Percentiles rank a stretch among this genome's conserved stretches.
Conservation (phyloP, 2,113 vertebrate species). For the Dromiciops gliroides region DNA sequence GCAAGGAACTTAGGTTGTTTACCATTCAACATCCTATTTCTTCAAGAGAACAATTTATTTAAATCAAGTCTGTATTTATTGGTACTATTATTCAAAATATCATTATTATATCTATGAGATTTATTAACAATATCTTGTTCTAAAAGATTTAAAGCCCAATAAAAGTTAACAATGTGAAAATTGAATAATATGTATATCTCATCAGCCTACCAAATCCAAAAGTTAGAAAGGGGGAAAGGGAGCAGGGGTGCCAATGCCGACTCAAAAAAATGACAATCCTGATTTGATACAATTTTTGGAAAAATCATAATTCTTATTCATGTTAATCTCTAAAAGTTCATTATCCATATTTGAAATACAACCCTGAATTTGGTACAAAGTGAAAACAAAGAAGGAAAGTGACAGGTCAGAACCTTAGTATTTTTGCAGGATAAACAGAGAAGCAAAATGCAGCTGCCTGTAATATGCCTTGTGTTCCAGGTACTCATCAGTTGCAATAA, state of each 20-base stretch:
- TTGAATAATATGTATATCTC: background rate
- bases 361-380: background rate
- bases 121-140: background rate
- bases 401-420: background rate
- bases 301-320: background rate
- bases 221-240: background rate
- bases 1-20: background rate
- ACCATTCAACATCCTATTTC: constrained; percentile 18
- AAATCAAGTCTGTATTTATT: background rate
- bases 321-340: background rate
- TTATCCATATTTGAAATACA: background rate
- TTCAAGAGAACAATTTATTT: constrained; percentile 11
- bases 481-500: background rate
- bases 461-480: background rate
- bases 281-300: background rate
- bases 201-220: background rate
- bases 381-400: background rate
- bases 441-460: background rate
- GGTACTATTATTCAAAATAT: background rate
- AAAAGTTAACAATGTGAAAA: background rate
- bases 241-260: too few species aligned
- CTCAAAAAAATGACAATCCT: background rate
- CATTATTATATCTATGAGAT: background rate
- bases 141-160: background rate
- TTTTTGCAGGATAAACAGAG: background rate